A percentile compares a stretch with the other conserved stretches of the same genome.
phyloP scores from a whole-genome alignment of 2,888 invertebrate species.

The Tenthredo notha region DNA sequence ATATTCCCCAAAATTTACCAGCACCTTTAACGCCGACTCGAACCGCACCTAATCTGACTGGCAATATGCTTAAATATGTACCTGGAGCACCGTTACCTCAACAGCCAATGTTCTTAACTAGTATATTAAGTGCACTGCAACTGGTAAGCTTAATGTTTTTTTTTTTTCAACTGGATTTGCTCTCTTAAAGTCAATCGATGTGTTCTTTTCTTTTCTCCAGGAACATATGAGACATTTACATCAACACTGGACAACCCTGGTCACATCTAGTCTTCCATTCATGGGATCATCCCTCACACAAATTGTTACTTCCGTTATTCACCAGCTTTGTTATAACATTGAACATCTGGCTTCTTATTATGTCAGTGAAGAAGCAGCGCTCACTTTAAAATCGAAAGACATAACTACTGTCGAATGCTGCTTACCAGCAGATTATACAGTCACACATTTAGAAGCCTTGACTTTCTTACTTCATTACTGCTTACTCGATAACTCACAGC shows the following conservation, averaged over 20 bases:
- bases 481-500: slow-evolving; percentile 85
- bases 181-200: slow-evolving; percentile 15
- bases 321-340: slow-evolving; percentile 89
- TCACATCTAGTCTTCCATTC: slow-evolving; percentile 90
- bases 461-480: slow-evolving; percentile 91
- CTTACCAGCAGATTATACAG: slow-evolving; percentile 88
- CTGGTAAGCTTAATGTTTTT: slow-evolving; percentile 70
- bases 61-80: slow-evolving; percentile 81
- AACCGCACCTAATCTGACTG: slow-evolving; percentile 70
- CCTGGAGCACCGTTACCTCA: slow-evolving; percentile 86
- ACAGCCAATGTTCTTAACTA: slow-evolving; percentile 91
- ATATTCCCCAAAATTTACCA: slow-evolving; percentile 64
- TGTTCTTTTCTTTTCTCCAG: slow-evolving; percentile 68
- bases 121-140: slow-evolving; percentile 88
- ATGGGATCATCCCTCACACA: slow-evolving; percentile 88
- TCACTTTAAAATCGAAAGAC: slow-evolving; percentile 67
- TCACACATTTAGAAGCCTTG: slow-evolving; percentile 88
- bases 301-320: slow-evolving; percentile 88
- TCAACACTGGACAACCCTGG: slow-evolving; percentile 90
- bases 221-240: slow-evolving; percentile 87
- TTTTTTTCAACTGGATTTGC: not conserved
- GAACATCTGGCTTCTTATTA: slow-evolving; percentile 81
- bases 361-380: slow-evolving; percentile 67
- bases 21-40: slow-evolving; percentile 69
- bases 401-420: slow-evolving; percentile 78